A percentile compares a stretch with the other conserved stretches of the same genome.
phyloP scores from a whole-genome alignment of 2,888 invertebrate genomes.

The Sclerodermus sp. region DNA sequence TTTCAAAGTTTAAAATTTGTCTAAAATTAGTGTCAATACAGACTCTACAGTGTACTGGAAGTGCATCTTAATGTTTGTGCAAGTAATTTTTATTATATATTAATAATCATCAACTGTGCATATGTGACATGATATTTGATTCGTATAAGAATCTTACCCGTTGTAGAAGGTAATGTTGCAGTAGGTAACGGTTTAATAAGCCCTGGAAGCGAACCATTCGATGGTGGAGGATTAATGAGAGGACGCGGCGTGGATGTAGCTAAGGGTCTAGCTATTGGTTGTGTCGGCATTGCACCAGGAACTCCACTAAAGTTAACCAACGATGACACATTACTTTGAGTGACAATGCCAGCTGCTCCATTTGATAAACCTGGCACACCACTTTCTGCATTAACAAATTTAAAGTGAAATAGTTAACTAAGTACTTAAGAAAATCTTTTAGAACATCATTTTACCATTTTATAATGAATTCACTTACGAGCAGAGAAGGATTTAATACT shows the following conservation, averaged over 20 bases:
- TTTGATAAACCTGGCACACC: conserved; percentile 20
- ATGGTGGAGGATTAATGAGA: conserved; percentile 31
- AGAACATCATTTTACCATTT: too few relatives aligned
- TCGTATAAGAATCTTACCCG: too few relatives aligned
- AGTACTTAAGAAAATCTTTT: conserved; percentile 3
- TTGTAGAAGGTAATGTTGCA: conserved; percentile 11
- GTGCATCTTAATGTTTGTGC: too few relatives aligned
- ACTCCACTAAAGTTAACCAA: conserved; percentile 31
- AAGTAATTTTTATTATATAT: too few relatives aligned
- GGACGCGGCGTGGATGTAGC: conserved; percentile 30
- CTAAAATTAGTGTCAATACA: too few relatives aligned
- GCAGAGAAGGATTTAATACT: conserved; percentile 63
- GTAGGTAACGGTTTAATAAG: conserved; percentile 33
- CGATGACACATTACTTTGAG: conserved; percentile 24
- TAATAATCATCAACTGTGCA: too few relatives aligned
- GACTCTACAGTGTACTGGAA: too few relatives aligned
- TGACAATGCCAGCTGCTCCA: conserved; percentile 20
- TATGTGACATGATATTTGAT: too few relatives aligned
- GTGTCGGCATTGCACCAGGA: conserved; percentile 17
- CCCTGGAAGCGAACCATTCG: conserved; percentile 26
- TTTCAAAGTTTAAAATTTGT: too few relatives aligned
- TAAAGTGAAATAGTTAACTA: too few relatives aligned
- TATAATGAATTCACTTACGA: conserved; percentile 49
- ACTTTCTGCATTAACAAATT: conserved; percentile 7
- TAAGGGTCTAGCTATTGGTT: conserved; percentile 29